Evolutionary conservation across 2,797 vertebrate species (phyloP).

Genomic region (Mormyrops boulengeri): DNA sequence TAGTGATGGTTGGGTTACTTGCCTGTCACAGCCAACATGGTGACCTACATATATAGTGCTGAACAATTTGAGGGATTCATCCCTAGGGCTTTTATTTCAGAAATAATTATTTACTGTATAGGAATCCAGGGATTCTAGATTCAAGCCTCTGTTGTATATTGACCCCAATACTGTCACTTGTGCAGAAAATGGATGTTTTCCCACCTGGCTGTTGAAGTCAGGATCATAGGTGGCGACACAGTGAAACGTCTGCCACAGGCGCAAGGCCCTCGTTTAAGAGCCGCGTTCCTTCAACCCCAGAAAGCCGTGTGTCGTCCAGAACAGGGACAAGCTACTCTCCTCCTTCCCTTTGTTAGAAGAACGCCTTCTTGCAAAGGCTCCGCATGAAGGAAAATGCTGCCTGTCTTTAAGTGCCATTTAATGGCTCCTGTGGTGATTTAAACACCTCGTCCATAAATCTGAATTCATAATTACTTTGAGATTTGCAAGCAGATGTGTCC

Average conservation of each 20-base stretch:
- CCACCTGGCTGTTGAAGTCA: background rate
- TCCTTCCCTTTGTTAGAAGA: background rate
- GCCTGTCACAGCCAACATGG: background rate
- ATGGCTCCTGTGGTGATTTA: background rate
- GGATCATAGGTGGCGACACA: background rate
- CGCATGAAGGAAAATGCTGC: background rate
- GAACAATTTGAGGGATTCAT: background rate
- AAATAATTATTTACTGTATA: background rate
- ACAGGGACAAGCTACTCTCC: no score
- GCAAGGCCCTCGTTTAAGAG: background rate
- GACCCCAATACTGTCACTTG: constrained; percentile 2
- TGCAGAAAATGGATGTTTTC: background rate
- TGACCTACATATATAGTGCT: constrained; percentile 1
- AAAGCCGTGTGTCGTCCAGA: background rate
- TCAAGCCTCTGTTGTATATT: background rate
- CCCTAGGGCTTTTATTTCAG: background rate
- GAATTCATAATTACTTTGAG: background rate
- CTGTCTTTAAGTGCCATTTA: background rate
- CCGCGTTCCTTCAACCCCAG: background rate
- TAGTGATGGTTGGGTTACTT: background rate
- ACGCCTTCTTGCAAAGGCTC: background rate
- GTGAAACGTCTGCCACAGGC: background rate
- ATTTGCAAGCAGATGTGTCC: background rate
- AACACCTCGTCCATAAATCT: background rate
- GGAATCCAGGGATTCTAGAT: background rate